Conservation (phyloP, 2,113 vertebrate species). For the Australoheros scitulus region DNA sequence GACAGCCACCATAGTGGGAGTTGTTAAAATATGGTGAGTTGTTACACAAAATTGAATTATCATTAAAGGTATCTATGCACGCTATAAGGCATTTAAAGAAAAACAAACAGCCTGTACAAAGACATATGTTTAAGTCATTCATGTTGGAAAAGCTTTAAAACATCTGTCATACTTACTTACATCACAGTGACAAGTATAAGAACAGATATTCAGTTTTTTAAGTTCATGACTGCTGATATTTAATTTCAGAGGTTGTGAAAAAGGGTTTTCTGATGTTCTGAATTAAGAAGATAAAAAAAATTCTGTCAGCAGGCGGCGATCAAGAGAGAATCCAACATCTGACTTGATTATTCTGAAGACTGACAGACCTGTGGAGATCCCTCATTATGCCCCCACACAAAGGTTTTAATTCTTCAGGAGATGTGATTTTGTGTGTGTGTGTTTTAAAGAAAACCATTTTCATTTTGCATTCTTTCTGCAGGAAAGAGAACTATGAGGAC, state of each 20-base stretch:
- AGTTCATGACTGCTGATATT: too few relatives aligned
- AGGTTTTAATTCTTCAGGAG: neutral
- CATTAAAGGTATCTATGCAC: neutral
- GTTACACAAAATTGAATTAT: neutral
- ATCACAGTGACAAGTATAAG: too few relatives aligned
- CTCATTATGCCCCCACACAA: neutral
- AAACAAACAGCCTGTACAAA: neutral
- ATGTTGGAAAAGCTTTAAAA: too few relatives aligned
- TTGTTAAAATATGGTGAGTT: slow-evolving; percentile 65
- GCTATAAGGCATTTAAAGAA: neutral
- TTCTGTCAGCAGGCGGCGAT: slow-evolving; percentile 13
- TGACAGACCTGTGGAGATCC: neutral
- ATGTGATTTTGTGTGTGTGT: neutral
- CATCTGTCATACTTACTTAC: too few relatives aligned
- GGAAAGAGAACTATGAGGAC: neutral
- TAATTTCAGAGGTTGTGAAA: too few relatives aligned
- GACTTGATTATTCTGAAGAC: neutral
- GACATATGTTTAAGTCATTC: too few relatives aligned
- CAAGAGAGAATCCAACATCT: neutral
- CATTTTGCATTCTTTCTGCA: slow-evolving; percentile 17
- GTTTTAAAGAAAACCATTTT: neutral
- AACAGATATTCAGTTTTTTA: too few relatives aligned
- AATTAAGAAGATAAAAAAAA: too few relatives aligned
- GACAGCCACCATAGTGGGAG: slow-evolving; percentile 20
- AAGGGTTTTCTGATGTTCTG: neutral